These are phyloP conservation scores for Caenorhabditis remanei DNA, from an alignment of 1,140 invertebrate species.

Conservation along the genomic window DNA sequence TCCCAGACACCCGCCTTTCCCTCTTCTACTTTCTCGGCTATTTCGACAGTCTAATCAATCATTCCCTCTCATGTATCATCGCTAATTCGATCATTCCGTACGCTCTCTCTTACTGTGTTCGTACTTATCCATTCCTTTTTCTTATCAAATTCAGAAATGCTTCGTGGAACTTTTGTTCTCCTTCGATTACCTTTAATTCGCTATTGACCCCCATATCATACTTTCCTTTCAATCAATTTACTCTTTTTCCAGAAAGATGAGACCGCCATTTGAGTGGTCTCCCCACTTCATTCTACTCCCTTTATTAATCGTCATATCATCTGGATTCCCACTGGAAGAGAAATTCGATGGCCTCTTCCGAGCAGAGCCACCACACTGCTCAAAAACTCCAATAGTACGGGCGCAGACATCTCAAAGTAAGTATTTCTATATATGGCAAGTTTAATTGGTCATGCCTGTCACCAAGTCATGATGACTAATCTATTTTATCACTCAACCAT, in stretches of 20 bases:
- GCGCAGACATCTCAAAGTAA: constrained; percentile 62
- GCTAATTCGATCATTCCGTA: constrained; percentile 16
- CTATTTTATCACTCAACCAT: not conserved
- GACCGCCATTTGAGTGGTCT: constrained; percentile 21
- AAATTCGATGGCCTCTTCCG: constrained; percentile 61
- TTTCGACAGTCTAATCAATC: constrained; percentile 50
- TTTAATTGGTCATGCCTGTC: not conserved
- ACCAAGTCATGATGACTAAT: not conserved
- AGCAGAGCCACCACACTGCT: constrained; percentile 62
- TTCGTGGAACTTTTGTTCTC: not conserved
- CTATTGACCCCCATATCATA: not conserved
- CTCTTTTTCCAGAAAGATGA: not conserved
- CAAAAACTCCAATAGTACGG: constrained; percentile 61
- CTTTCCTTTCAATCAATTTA: not conserved
- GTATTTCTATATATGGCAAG: not conserved
- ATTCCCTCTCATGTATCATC: constrained; percentile 31
- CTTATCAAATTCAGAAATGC: not conserved
- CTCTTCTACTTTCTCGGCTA: constrained; percentile 13
- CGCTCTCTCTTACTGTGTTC: not conserved
- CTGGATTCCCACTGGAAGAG: constrained; percentile 12
- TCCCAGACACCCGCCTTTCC: not conserved
- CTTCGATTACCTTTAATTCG: constrained; percentile 4
- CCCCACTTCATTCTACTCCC: not conserved
- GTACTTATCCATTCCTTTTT: not conserved
- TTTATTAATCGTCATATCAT: not conserved